A percentile compares a stretch with the other conserved stretches of the same genome.
phyloP scores from a whole-genome alignment of 2,888 invertebrate genomes.

The Heliconius cydno region DNA sequence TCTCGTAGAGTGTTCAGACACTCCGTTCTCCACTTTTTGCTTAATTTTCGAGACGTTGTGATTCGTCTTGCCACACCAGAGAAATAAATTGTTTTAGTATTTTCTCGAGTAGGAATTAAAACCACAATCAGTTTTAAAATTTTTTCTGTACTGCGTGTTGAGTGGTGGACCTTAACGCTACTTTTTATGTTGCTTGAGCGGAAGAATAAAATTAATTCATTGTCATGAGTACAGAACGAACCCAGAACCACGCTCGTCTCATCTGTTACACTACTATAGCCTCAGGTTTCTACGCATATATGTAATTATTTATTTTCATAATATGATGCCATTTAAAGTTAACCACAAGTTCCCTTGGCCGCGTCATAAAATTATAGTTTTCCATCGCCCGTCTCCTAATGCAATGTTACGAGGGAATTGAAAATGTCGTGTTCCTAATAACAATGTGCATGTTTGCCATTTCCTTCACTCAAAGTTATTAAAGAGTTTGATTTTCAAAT shows the following conservation, averaged over 20 bases:
- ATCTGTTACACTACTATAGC: neutral
- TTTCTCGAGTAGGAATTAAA: too few species aligned
- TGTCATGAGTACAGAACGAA: neutral
- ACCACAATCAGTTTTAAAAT: too few species aligned
- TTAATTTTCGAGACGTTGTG: too few species aligned
- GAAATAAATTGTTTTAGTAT: too few species aligned
- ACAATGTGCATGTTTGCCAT: neutral
- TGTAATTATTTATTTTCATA: neutral
- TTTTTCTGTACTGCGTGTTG: too few species aligned
- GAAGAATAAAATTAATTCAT: neutral
- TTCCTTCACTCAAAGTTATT: neutral
- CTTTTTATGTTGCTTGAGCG: neutral
- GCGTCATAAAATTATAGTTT: constrained; percentile 19
- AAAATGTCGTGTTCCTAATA: constrained; percentile 18
- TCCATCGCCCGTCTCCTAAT: constrained; percentile 5
- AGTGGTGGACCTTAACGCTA: too few species aligned
- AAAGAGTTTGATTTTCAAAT: neutral
- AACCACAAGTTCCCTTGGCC: neutral
- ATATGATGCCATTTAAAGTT: constrained; percentile 6
- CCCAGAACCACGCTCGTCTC: neutral
- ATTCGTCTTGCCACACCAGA: too few species aligned
- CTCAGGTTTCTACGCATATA: neutral
- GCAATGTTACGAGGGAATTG: constrained; percentile 12
- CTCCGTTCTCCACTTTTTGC: too few species aligned
- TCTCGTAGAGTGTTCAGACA: too few species aligned